Base-by-base conservation (phyloP, 1,140 invertebrate genomes). In the Drosophila teissieri region DNA sequence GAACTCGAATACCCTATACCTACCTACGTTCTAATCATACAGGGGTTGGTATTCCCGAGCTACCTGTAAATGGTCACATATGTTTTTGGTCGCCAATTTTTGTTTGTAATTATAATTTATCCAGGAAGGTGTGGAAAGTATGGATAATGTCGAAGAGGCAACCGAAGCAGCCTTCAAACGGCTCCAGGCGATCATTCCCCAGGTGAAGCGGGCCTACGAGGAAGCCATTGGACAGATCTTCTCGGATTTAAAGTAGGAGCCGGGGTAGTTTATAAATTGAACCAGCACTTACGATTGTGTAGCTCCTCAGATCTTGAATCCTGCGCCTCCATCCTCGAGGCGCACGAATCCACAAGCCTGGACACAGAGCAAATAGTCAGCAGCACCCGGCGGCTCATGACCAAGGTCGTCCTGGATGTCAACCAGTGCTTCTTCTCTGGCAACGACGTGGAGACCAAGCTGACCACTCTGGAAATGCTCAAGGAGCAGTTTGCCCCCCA, bases 381-480 rank as follows among this genome's bases (percentile, higher is more conserved):
- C 15, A 24, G 44, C 4, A 42, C 78, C 14, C 76, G 72, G 4
- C 5, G 14, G 0, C 44, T 36, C 14, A 79, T 86, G 79, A 55
- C 51, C 12, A 31, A 42, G 5, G 19, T 80, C 11, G 12, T 86
- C 36, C 22, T 44, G 2, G 51, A 76, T 5, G 42, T 83, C 10
- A 79, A 72, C n/a, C 57, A 73, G 6, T 46, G 53, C 12, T 83
- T 83, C 17, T 89, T 73, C 34, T 27, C 51, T 7, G 19, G 17
- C 24, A 79, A 81, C 22, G 84, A 80, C 48, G 73, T 86, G n/a
- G 68, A 60, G 2, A 74, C 69, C 14, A 88, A 88, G 36, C 37
- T 88, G 4, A 63, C 83, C 11, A 73, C 72, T 1, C 40, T 88
- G 7, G 83, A 88, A 51, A 62, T 88, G 15, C 77, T 88, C 0